Conservation (phyloP, 1,140 invertebrate species). For the Heliconius congener region DNA sequence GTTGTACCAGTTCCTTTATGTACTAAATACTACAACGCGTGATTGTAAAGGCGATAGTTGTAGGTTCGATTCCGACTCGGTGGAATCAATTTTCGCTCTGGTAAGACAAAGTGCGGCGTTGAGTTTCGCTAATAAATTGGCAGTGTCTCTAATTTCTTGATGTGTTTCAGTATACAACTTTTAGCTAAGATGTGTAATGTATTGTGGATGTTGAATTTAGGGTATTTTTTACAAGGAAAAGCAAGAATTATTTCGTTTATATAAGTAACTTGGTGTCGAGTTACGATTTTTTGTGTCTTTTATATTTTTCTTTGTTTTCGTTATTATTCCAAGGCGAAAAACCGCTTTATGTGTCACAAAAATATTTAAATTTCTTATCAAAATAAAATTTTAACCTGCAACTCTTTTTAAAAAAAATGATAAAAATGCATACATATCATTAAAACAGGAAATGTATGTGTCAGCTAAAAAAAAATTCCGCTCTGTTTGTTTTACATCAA, state of each 20-base stretch:
- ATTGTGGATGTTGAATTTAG: not conserved
- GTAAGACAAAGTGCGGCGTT: no score
- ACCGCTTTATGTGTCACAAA: not conserved
- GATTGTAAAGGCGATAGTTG: no score
- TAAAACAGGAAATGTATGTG: not conserved
- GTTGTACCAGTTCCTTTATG: slow-evolving; percentile 27
- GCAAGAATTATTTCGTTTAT: not conserved
- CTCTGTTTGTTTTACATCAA: slow-evolving; percentile 8
- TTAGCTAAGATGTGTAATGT: not conserved
- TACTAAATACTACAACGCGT: no score
- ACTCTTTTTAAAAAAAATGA: not conserved
- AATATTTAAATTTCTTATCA: not conserved
- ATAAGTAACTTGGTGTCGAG: not conserved
- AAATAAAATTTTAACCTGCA: not conserved
- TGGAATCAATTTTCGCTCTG: no score
- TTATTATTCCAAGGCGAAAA: not conserved
- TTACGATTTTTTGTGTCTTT: not conserved
- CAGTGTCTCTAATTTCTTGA: no score
- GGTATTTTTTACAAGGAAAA: not conserved
- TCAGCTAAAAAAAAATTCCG: not conserved
- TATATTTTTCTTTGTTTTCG: not conserved
- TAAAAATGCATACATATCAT: not conserved
- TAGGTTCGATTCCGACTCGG: no score
- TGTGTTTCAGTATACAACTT: not conserved
- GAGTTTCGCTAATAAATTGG: no score